These are phyloP conservation scores for Caenorhabditis sinica DNA, from an alignment of 2,888 invertebrate genomes.

Conservation along the genomic window DNA sequence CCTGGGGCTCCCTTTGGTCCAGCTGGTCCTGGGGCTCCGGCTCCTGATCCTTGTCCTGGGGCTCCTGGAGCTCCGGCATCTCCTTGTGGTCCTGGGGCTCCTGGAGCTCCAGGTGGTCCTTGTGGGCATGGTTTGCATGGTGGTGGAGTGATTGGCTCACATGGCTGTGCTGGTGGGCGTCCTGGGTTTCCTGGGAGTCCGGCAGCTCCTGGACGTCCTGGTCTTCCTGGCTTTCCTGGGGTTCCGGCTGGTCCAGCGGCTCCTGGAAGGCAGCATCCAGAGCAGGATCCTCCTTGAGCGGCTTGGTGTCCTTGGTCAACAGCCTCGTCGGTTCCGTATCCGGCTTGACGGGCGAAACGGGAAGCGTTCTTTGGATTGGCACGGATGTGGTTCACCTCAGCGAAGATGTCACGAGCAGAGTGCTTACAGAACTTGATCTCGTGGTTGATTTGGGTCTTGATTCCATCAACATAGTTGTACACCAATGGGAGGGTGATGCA, in stretches of 20 bases:
- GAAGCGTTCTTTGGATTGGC: constrained; percentile 62
- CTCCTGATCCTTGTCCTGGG: constrained; percentile 74
- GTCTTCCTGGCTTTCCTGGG: constrained; percentile 76
- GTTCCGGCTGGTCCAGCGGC: constrained; percentile 78
- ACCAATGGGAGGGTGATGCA: constrained; percentile 73
- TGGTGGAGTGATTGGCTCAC: constrained; percentile 75
- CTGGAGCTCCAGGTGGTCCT: constrained; percentile 75
- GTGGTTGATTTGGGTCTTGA: constrained; percentile 71
- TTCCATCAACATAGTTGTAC: constrained; percentile 73
- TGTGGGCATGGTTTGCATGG: constrained; percentile 76
- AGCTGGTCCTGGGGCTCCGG: constrained; percentile 70
- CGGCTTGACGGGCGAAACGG: constrained; percentile 76
- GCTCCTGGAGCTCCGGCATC: constrained; percentile 71
- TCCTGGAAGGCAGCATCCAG: constrained; percentile 78
- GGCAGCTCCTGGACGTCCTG: constrained; percentile 74
- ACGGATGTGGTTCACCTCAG: constrained; percentile 76
- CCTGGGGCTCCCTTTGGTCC: constrained; percentile 77
- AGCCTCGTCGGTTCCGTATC: constrained; percentile 66
- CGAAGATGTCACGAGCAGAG: constrained; percentile 77
- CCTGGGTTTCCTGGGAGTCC: constrained; percentile 76
- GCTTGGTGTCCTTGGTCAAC: constrained; percentile 38
- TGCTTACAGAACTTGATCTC: constrained; percentile 74
- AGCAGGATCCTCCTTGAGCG: constrained; percentile 69
- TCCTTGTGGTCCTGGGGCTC: constrained; percentile 75
- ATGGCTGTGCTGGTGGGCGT: constrained; percentile 70